Evolutionary conservation across 2,888 invertebrate genomes (phyloP).

Genomic region (Drosophila maculinotata): DNA sequence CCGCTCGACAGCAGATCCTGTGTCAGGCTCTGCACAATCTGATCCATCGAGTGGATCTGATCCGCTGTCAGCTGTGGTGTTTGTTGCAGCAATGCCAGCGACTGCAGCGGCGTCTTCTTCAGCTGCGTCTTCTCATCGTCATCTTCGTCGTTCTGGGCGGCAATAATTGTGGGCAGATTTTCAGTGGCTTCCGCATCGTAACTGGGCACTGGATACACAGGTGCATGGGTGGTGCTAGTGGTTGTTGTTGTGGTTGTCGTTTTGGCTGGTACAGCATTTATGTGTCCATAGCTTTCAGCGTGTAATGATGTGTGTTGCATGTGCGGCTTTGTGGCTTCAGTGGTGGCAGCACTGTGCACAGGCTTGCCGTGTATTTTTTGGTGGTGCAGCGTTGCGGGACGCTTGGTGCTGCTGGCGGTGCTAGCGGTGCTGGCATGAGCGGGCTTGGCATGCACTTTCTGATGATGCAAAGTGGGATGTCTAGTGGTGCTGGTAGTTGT

Average conservation of each 20-base stretch:
- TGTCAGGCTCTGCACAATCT: constrained; percentile 82
- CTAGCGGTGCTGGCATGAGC: constrained; percentile 26
- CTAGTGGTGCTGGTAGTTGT: constrained; percentile 16
- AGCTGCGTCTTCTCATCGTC: constrained; percentile 30
- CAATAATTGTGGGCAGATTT: constrained; percentile 30
- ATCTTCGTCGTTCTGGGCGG: background rate
- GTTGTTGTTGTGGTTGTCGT: constrained; percentile 45
- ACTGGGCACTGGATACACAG: constrained; percentile 74
- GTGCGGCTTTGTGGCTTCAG: constrained; percentile 45
- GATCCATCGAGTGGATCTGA: constrained; percentile 81
- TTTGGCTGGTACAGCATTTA: constrained; percentile 40
- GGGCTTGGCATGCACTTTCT: constrained; percentile 52
- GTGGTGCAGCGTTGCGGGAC: constrained; percentile 49
- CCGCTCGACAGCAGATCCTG: constrained; percentile 59
- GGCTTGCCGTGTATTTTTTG: constrained; percentile 59
- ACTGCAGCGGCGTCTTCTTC: constrained; percentile 65
- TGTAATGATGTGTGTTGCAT: constrained; percentile 17
- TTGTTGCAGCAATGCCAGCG: constrained; percentile 65
- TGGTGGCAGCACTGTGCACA: constrained; percentile 36
- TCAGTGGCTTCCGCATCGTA: constrained; percentile 51
- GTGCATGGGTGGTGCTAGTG: constrained; percentile 50
- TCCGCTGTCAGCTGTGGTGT: constrained; percentile 68
- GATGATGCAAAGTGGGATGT: constrained; percentile 54
- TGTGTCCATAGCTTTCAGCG: constrained; percentile 52
- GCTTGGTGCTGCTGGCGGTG: constrained; percentile 31